Base-by-base conservation (phyloP, 2,113 vertebrate genomes). In the Odocoileus hemionus region DNA sequence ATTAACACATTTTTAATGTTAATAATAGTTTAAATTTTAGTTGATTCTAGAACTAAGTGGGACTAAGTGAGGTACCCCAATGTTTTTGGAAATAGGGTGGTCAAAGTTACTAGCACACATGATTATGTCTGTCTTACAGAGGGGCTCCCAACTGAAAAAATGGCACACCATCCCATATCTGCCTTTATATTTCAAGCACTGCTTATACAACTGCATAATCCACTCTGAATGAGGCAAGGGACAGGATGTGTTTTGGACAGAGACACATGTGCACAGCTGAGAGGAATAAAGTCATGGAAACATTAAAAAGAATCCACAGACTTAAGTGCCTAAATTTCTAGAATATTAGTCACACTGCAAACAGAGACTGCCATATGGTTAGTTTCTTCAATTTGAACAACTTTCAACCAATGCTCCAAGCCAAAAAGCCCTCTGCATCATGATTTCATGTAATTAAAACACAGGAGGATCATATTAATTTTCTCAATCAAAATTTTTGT, bases 381-480 rank as follows among this genome's bases (percentile, higher is more conserved):
- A 96, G 88, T 90, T 97, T 96, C 94, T 96, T 93, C 91, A 88
- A 90, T 96, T 39, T 97, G 86, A 96, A 96, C 30, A 97, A 95
- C 89, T 97, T 96, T 95, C 88, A 93, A 98, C 47, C 8, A 96
- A 61, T 54, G 74, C 12, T 94, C 64, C 55, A 25, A 70, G 95
- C 78, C 96, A 91, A 98, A 58, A 93, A 95, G 74, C 74, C 45
- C 61, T 96, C 50, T 89, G 86, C 36, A 80, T 89, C 94, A 88
- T 78, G 91, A 93, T 92, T 97, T 88, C 78, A 93, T 97, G 78
- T 97, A 98, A 97, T 97, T 96, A 97, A 97, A 98, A 93, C 67
- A 94, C 4, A 93, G 70, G 95, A 74, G 93, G 87, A 95, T 95
- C 92, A 76, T n/a, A 91, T 70, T 86, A 30, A 61, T 94, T 98